phyloP scores from a whole-genome alignment of 2,797 vertebrate genomes.

The Gallinago stenura region DNA sequence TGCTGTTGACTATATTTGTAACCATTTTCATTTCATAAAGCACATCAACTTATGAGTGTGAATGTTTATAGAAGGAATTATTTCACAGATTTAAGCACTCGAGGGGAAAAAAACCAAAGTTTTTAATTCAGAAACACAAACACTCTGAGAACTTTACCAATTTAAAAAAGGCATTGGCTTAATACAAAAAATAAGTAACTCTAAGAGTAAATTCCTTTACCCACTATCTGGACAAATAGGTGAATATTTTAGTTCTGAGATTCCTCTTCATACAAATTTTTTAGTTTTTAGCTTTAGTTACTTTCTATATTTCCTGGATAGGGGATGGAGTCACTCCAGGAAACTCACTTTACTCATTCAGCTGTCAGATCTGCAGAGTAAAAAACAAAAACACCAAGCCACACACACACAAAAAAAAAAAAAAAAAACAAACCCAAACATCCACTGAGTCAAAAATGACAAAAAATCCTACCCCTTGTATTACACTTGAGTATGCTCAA shows the following conservation, averaged over 20 bases:
- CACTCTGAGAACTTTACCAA: background rate
- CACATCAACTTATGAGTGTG: background rate
- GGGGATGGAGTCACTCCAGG: background rate
- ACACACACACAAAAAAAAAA: background rate
- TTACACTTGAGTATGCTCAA: background rate
- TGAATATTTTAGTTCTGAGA: background rate
- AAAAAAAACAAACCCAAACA: background rate
- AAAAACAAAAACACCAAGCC: background rate
- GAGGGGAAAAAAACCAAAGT: background rate
- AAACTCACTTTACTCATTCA: background rate
- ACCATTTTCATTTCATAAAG: background rate
- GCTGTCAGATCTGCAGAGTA: background rate
- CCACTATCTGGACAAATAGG: background rate
- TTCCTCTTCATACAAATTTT: background rate
- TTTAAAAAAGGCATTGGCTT: background rate
- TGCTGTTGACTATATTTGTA: background rate
- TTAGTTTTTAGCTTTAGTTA: background rate
- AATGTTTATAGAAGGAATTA: background rate
- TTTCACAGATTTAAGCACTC: background rate
- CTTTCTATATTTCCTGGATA: background rate
- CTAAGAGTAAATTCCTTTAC: background rate
- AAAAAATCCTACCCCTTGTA: rapidly evolving
- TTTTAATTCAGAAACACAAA: background rate
- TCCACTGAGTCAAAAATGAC: rapidly evolving
- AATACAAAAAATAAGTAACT: background rate